A percentile compares a stretch with the other conserved stretches of the same genome.
phyloP scores from a whole-genome alignment of 2,797 vertebrate species.

The Hafferia zeledoni region DNA sequence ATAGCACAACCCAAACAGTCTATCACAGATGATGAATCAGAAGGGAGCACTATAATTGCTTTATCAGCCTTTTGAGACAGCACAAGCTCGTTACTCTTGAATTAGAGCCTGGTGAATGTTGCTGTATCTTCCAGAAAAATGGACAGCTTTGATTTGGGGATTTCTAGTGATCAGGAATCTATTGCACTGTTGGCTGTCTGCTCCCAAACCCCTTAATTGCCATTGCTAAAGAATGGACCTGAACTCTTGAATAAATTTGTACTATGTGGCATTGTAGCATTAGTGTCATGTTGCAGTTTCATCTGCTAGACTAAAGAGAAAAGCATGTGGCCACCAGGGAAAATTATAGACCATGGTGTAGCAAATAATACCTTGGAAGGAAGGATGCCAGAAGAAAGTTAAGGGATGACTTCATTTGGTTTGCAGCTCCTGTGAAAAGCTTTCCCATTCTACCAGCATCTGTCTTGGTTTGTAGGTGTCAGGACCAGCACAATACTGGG shows the following conservation, averaged over 20 bases:
- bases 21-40: constrained; percentile 45
- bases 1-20: constrained; percentile 18
- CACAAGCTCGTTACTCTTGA: constrained; percentile 48
- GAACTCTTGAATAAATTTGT: not conserved
- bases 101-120: constrained; percentile 1
- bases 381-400: not conserved
- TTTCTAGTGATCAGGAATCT: not conserved
- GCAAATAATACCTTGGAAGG: not conserved
- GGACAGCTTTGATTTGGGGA: not conserved
- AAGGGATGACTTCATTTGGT: not conserved
- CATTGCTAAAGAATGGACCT: not conserved
- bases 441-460: not conserved
- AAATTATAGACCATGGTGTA: not conserved
- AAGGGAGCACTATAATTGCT: constrained; percentile 58
- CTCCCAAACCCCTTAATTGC: not conserved
- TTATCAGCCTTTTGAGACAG: constrained; percentile 56
- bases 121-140: not conserved
- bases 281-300: not conserved
- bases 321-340: accelerated
- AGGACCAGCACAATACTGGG: not conserved
- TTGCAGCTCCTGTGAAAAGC: not conserved
- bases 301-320: not conserved
- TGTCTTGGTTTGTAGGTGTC: not conserved
- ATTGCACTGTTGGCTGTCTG: not conserved
- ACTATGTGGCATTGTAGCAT: accelerated